Percentiles rank a stretch among this genome's conserved stretches.
Conservation (phyloP, 2,888 invertebrate species). For the Lasius fuliginosus region DNA sequence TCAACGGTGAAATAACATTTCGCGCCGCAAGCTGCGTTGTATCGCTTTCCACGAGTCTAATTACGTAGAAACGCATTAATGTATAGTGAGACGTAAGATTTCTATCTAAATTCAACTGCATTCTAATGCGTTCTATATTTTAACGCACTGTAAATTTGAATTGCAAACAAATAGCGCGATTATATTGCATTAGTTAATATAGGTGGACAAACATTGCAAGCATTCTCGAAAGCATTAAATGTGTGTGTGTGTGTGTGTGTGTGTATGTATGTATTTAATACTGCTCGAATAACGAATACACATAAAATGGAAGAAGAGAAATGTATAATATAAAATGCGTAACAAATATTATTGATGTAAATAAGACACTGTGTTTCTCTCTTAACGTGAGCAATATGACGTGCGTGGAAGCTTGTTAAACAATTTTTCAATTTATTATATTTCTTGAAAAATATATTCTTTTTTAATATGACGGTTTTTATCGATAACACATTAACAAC, state of each 20-base stretch:
- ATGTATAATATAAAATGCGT: background rate
- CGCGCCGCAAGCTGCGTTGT: background rate
- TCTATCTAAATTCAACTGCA: slow-evolving; percentile 13
- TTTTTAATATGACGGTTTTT: background rate
- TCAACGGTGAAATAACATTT: background rate
- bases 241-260: no score
- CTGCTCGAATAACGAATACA: slow-evolving; percentile 6
- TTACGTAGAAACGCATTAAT: slow-evolving; percentile 23
- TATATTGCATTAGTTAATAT: background rate
- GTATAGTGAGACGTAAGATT: slow-evolving; percentile 8
- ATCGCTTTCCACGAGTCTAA: background rate
- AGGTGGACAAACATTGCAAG: slow-evolving; percentile 6
- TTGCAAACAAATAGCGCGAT: slow-evolving; percentile 9
- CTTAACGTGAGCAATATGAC: background rate
- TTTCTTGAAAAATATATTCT: background rate
- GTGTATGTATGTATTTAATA: background rate
- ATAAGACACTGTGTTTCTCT: background rate
- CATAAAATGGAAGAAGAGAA: background rate
- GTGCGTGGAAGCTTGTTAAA: background rate
- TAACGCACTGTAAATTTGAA: background rate
- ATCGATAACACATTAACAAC: background rate
- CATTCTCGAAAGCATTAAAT: slow-evolving; percentile 5
- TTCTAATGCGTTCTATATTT: background rate
- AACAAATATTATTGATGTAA: background rate
- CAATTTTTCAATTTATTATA: background rate